Conservation (phyloP, 2,113 vertebrate species). For the Saimiri boliviensis region DNA sequence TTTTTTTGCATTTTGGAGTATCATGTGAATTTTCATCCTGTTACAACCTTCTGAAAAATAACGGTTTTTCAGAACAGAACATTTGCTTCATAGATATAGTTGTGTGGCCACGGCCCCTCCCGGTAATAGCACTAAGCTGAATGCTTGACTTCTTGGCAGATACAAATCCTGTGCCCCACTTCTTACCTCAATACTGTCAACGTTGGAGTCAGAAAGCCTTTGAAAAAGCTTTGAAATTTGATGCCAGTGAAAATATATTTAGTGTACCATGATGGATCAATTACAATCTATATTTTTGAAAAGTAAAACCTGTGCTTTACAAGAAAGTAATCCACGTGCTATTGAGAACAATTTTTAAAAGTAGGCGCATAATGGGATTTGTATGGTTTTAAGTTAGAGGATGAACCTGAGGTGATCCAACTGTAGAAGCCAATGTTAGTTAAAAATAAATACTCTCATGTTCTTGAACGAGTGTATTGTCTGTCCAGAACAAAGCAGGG, state of each 20-base stretch:
- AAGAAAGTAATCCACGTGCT: background rate
- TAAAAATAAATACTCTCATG: constrained; percentile 35
- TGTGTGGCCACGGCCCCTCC: background rate
- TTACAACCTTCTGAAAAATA: background rate
- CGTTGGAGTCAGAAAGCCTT: background rate
- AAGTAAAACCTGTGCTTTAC: background rate
- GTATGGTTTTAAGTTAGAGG: background rate
- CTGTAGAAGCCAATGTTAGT: background rate
- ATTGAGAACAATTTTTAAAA: background rate
- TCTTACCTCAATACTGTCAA: background rate
- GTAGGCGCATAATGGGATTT: background rate
- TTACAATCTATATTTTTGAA: background rate
- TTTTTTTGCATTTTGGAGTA: background rate
- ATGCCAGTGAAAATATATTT: background rate
- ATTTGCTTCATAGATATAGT: background rate
- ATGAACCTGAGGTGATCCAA: background rate
- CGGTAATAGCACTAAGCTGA: background rate
- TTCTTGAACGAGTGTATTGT: constrained; percentile 36
- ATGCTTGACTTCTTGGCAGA: background rate
- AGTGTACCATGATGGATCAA: background rate
- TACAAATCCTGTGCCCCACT: background rate
- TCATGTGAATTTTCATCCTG: background rate
- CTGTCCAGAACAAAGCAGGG: background rate
- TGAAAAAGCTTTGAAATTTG: background rate
- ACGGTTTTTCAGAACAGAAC: background rate